Percentiles rank a stretch among this genome's conserved stretches.
Evolutionary conservation across 2,113 vertebrate genomes (phyloP).

Genomic region (Synchiropus splendidus): DNA sequence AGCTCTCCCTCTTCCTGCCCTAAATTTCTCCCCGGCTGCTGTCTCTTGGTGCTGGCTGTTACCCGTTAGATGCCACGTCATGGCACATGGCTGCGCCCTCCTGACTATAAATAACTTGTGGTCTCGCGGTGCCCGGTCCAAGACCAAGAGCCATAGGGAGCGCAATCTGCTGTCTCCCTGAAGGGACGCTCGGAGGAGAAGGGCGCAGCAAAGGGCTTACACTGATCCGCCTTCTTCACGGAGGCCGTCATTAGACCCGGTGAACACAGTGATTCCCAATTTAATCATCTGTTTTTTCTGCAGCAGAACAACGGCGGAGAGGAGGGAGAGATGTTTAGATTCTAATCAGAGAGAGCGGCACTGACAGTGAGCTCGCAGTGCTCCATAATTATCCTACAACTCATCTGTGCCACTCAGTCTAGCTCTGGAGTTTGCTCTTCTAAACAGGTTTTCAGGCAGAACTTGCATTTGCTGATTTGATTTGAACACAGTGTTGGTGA

Average conservation of each 20-base stretch:
- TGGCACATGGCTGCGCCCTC: conserved; percentile 49
- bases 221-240: conserved; percentile 11
- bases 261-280: too few relatives aligned
- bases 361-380: too few relatives aligned
- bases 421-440: too few relatives aligned
- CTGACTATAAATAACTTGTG: conserved; percentile 53
- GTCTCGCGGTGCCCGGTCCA: conserved; percentile 43
- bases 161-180: conserved; percentile 36
- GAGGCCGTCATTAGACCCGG: conserved; percentile 7
- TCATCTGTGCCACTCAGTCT: too few relatives aligned
- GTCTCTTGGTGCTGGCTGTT: conserved; percentile 35
- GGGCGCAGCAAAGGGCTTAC: conserved; percentile 2
- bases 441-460: too few relatives aligned
- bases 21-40: conserved; percentile 21
- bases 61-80: conserved; percentile 35
- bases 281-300: neutral
- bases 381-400: too few relatives aligned
- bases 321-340: neutral
- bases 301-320: neutral
- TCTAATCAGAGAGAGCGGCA: too few relatives aligned
- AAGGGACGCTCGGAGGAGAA: too few relatives aligned
- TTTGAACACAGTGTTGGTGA: too few relatives aligned
- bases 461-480: too few relatives aligned
- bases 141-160: conserved; percentile 50
- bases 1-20: conserved; percentile 2